A percentile compares a stretch with the other conserved stretches of the same genome.
phyloP scores from a whole-genome alignment of 2,888 invertebrate species.

The Frankliniella intonsa region DNA sequence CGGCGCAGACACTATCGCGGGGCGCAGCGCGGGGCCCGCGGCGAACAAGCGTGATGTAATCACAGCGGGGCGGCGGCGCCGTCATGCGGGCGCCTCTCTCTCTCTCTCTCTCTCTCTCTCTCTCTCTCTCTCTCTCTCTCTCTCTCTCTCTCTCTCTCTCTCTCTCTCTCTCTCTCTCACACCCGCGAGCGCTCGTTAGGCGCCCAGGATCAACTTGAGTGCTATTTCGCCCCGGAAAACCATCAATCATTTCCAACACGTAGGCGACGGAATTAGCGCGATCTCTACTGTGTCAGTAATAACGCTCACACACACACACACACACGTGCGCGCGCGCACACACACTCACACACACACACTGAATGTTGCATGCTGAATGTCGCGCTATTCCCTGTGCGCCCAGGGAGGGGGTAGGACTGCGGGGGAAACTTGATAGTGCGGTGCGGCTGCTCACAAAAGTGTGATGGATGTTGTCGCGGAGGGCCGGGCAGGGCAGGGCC shows the following conservation, averaged over 20 bases:
- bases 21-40: neutral
- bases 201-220: neutral
- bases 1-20: too few relatives aligned
- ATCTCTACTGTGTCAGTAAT: neutral
- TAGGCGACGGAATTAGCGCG: neutral
- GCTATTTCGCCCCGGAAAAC: slow-evolving; percentile 5
- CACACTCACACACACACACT: too few relatives aligned
- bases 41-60: neutral
- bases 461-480: too few relatives aligned
- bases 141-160: neutral
- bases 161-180: neutral
- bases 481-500: too few relatives aligned
- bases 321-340: neutral
- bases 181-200: slow-evolving; percentile 2
- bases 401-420: too few relatives aligned
- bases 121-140: neutral
- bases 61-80: neutral
- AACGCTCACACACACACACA: neutral
- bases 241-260: slow-evolving; percentile 12
- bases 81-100: neutral
- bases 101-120: neutral
- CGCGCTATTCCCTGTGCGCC: too few relatives aligned
- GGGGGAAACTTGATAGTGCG: too few relatives aligned
- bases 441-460: too few relatives aligned
- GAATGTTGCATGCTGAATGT: too few relatives aligned